Evolutionary conservation across 2,888 invertebrate genomes (phyloP).

Genomic region (Cheilosia vulpina): DNA sequence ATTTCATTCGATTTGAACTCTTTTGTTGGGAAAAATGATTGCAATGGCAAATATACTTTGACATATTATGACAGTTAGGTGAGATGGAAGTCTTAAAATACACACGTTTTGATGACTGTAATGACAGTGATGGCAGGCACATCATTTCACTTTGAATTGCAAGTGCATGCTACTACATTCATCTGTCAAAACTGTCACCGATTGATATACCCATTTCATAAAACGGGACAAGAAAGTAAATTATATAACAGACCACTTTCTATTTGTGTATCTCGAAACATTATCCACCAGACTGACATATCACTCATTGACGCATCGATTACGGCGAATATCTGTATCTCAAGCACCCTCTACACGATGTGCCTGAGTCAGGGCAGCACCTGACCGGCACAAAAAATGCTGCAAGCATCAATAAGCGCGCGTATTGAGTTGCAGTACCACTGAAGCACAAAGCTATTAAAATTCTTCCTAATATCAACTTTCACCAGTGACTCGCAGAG

Average conservation of each 20-base stretch:
- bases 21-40: neutral
- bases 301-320: conserved; percentile 46
- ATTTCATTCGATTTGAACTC: neutral
- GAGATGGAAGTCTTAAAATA: neutral
- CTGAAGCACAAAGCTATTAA: conserved; percentile 47
- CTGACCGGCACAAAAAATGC: conserved; percentile 22
- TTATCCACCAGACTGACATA: conserved; percentile 49
- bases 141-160: too few relatives aligned
- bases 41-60: neutral
- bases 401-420: conserved; percentile 6
- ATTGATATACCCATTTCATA: conserved; percentile 39
- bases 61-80: neutral
- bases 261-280: conserved; percentile 55
- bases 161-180: conserved; percentile 20
- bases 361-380: neutral
- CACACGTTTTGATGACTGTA: too few relatives aligned
- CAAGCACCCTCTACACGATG: neutral
- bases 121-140: too few relatives aligned
- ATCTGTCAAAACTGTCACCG: conserved; percentile 43
- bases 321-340: conserved; percentile 39
- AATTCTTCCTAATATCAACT: conserved; percentile 70
- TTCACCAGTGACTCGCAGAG: conserved; percentile 42
- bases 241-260: conserved; percentile 66
- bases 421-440: conserved; percentile 58
- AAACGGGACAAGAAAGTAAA: conserved; percentile 32